Percentiles rank a stretch among this genome's conserved stretches.
Evolutionary conservation across 2,888 invertebrate genomes (phyloP).

Genomic region (Unio pictorum): DNA sequence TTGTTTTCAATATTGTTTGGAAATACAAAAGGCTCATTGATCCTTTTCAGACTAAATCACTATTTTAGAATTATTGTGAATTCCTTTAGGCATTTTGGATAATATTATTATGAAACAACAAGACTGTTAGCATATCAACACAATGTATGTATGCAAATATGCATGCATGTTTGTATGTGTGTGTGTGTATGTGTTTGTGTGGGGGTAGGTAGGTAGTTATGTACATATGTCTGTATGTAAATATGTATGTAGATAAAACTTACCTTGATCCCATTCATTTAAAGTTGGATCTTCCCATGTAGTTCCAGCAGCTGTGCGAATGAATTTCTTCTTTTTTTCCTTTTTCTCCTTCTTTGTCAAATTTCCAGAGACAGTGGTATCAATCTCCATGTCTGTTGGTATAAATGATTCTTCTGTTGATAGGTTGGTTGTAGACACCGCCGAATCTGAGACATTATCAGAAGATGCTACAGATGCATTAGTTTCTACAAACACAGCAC

Average conservation of each 20-base stretch:
- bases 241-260: slow-evolving; percentile 14
- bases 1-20: too few species aligned
- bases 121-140: too few species aligned
- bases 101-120: too few species aligned
- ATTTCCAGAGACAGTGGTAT: slow-evolving; percentile 4
- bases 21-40: too few species aligned
- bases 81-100: too few species aligned
- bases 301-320: slow-evolving; percentile 93
- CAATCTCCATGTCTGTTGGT: slow-evolving; percentile 33
- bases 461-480: not conserved
- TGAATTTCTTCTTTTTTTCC: slow-evolving; percentile 81
- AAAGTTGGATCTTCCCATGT: slow-evolving; percentile 97
- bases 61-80: too few species aligned
- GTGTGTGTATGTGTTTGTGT: too few species aligned
- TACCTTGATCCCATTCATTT: slow-evolving; percentile 93
- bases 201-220: too few species aligned
- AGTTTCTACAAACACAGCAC: not conserved
- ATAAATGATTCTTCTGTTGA: slow-evolving; percentile 4
- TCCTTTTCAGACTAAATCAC: too few species aligned
- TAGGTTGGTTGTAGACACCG: slow-evolving; percentile 5
- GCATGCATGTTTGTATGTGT: too few species aligned
- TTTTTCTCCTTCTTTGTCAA: slow-evolving; percentile 71
- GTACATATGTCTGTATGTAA: too few species aligned
- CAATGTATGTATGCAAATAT: too few species aligned
- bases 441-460: slow-evolving; percentile 14